Evolutionary conservation across 2,888 invertebrate species (phyloP).

Genomic region (Amblyjoppa proteus): DNA sequence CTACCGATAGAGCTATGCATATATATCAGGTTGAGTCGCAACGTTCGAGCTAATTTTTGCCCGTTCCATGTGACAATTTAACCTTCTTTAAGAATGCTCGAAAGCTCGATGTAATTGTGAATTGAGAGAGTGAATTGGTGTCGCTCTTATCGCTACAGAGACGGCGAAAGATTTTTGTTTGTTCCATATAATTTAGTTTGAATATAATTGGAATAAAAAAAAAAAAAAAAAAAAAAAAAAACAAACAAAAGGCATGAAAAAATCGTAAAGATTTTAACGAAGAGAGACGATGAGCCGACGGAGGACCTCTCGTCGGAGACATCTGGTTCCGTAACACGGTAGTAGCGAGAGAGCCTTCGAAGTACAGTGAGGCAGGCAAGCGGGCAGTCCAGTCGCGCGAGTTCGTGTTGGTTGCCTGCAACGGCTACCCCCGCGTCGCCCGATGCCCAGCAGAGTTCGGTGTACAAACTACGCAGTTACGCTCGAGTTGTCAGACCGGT

Average conservation of each 20-base stretch:
- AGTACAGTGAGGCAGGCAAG: slow-evolving; percentile 28
- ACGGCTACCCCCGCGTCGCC: slow-evolving; percentile 62
- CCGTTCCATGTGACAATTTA: background rate
- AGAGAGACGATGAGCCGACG: background rate
- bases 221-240: background rate
- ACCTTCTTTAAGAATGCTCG: too few species aligned
- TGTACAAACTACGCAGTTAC: slow-evolving; percentile 83
- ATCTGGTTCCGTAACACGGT: slow-evolving; percentile 55
- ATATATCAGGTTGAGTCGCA: background rate
- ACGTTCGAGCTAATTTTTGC: background rate
- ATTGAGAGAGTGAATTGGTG: too few species aligned
- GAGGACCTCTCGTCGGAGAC: background rate
- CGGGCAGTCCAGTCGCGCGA: slow-evolving; percentile 39
- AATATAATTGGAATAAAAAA: background rate
- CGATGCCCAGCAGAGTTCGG: slow-evolving; percentile 65
- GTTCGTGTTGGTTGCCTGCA: slow-evolving; percentile 50
- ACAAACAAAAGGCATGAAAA: background rate
- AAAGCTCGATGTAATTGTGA: too few species aligned
- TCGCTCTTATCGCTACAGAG: background rate
- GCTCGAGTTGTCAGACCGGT: slow-evolving; percentile 76
- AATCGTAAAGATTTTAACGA: background rate
- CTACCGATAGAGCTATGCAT: background rate
- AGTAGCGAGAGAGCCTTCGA: slow-evolving; percentile 44
- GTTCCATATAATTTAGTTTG: background rate
- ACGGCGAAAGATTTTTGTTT: background rate